Base-by-base conservation (phyloP, 2,797 vertebrate genomes). In the Gymnoscopelus braueri region DNA sequence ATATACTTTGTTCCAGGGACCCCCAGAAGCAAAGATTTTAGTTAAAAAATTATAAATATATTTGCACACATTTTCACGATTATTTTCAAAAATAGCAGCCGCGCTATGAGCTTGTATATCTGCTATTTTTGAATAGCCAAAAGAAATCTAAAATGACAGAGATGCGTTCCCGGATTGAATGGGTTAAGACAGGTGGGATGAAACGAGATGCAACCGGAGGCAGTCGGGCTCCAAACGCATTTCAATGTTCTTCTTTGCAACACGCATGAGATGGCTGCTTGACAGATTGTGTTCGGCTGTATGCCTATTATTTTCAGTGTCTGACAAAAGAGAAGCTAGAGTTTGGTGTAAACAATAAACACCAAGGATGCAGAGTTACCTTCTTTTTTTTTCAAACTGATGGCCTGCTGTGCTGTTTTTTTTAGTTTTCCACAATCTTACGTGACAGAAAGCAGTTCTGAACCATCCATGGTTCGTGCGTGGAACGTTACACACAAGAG, bases 261-360 rank as follows among this genome's bases (percentile, higher is more conserved):
- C 74, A 76, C 77, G 65, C 89, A 66, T 48, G 55, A 61, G 77
- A 84, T 75, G 75, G 58, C 67, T 89, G 58, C 64, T 89, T 91
- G 92, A 93, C 89, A 93, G 91, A 92, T 92, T 92, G 86, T 84
- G 88, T 89, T 91, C 89, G 81, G 80, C 78, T 52, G 81, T 67
- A 69, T 63, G 75, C 84, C 83, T 83, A 68, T 76, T 75, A 58
- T 72, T 81, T 84, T 88, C 84, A 74, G 85, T 79, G 80, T 84
- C 86, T 63, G 69, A 80, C 79, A 78, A 85, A 19, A 88, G 78
- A 60, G 23, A 69, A 39, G 82, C 78, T 84, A 15, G 58, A 73
- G 79, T 83, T 63, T 74, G 77, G 66, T 66, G 54, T 77, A 59
- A 83, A 84, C 67, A 80, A 84, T 78, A 76, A 29, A 64, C 8